Base-by-base conservation (phyloP, 2,797 vertebrate species). In the Argya squamiceps region DNA sequence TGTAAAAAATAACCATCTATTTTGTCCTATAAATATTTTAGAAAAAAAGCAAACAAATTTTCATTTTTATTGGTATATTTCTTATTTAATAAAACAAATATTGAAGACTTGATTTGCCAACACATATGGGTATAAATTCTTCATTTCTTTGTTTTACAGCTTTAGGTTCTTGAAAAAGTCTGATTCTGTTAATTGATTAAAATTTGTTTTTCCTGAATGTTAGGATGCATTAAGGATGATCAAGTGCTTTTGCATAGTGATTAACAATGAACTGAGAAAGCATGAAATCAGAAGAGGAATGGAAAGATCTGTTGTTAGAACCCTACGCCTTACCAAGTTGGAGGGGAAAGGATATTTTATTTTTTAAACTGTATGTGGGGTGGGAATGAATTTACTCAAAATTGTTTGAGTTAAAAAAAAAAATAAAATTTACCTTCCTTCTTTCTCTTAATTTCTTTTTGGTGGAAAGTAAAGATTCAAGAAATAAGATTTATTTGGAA, bases 341-440 rank as follows among this genome's bases (percentile, higher is more conserved):
- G 8, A 22, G 8, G 6, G 1, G 8, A 49, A 15, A 43, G 4
- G 15, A 15, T 32, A 11, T 39, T 67, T 24, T 41, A 12, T 23
- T 58, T 46, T 39, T 71, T 10, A 0, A 75, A 39, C 3, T 24
- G 0, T 65, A 4, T 58, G 2, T 68, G 12, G 7, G 1, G 44
- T 27, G 10, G 8, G 3, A 80, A 83, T 39, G 0, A 47, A 63
- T 67, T 64, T 68, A 32, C 2, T 44, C 16, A 49, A 50, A 65
- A 23, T 0, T 26, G 7, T 71, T 56, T 43, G 30, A 32, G n/a
- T n/a, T 21, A 1, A 52, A 88, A 82, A 70, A 70, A 70, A 2
- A 12, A 0, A 29, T 29, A 44, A 44, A 2, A 4, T 26, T 36
- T 84, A 82, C 60, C 49, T 73, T 84, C 7, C 3, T 15, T 68